Percentiles rank a stretch among this genome's conserved stretches.
Evolutionary conservation across 2,888 invertebrate genomes (phyloP).

Genomic region (Orthosia cruda): DNA sequence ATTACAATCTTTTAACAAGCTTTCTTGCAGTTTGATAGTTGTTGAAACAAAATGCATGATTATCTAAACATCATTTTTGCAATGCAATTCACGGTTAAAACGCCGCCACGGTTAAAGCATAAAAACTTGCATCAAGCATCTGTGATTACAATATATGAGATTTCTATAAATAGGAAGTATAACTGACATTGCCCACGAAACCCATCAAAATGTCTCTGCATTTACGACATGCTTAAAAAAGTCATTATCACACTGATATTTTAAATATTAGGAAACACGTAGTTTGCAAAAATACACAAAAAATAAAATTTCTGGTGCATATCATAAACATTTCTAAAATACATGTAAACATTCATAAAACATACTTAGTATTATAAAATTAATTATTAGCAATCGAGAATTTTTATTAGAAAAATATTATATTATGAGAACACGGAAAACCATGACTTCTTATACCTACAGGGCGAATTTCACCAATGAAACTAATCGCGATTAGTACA

Average conservation of each 20-base stretch:
- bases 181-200: not conserved
- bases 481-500: no score
- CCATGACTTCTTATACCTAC: conserved; percentile 32
- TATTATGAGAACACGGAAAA: conserved; percentile 47
- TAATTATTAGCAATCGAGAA: conserved; percentile 38
- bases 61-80: not conserved
- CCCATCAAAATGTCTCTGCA: not conserved
- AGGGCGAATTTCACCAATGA: no score
- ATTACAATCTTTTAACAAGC: not conserved
- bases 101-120: not conserved
- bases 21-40: not conserved
- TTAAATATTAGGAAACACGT: conserved; percentile 28
- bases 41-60: not conserved
- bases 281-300: conserved; percentile 39
- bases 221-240: conserved; percentile 23
- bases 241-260: conserved; percentile 3
- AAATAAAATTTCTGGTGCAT: conserved; percentile 49
- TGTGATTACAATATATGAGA: not conserved
- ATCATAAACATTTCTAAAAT: conserved; percentile 70
- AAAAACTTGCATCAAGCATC: conserved; percentile 4
- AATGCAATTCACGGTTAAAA: conserved; percentile 20
- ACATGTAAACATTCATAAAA: conserved; percentile 67
- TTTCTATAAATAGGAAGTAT: conserved; percentile 14
- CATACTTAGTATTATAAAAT: conserved; percentile 26
- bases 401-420: conserved; percentile 51